Conservation (phyloP, 2,888 invertebrate genomes). For the Brachycybe producta region DNA sequence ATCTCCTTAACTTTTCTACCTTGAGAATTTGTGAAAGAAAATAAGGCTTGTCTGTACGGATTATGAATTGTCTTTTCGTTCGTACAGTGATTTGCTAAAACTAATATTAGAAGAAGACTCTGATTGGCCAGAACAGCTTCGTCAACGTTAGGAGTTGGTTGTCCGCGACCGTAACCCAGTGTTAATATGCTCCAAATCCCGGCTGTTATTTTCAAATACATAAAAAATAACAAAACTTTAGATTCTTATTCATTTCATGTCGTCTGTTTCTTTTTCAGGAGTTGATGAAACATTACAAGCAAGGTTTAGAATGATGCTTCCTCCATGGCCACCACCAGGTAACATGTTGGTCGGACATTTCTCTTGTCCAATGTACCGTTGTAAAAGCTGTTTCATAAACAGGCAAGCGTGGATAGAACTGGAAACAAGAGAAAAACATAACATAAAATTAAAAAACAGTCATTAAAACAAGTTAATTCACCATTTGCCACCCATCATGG, state of each 20-base stretch:
- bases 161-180: conserved; percentile 31
- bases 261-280: too few relatives aligned
- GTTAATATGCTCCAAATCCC: conserved; percentile 38
- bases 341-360: too few relatives aligned
- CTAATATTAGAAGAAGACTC: conserved; percentile 70
- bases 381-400: conserved; percentile 63
- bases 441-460: neutral
- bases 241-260: too few relatives aligned
- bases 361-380: conserved; percentile 54
- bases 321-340: conserved; percentile 48
- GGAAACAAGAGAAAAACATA: neutral
- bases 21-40: conserved; percentile 66
- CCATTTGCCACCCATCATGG: conserved; percentile 38
- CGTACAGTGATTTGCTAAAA: conserved; percentile 82
- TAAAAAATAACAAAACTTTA: too few relatives aligned
- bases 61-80: conserved; percentile 42
- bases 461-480: conserved; percentile 17
- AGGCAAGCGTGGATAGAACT: conserved; percentile 59
- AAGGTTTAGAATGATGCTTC: conserved; percentile 70
- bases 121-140: conserved; percentile 61
- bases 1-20: too few relatives aligned
- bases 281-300: conserved; percentile 38
- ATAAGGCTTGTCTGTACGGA: conserved; percentile 71
- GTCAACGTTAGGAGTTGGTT: conserved; percentile 26
- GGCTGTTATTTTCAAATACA: conserved; percentile 28